A percentile compares a stretch with the other conserved stretches of the same genome.
phyloP scores from a whole-genome alignment of 1,140 invertebrate species.

The Drosophila sulfurigaster region DNA sequence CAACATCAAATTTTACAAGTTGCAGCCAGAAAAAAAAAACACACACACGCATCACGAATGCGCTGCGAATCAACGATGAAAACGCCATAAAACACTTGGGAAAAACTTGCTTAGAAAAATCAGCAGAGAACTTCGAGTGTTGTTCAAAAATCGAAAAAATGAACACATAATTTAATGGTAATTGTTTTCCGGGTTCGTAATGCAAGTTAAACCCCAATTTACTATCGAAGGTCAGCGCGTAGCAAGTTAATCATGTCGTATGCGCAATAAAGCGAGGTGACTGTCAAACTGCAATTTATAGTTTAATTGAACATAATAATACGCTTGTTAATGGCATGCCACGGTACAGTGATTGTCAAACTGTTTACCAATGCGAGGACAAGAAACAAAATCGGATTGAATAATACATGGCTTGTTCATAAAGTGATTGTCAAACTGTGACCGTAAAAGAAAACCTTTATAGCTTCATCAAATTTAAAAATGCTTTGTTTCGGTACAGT shows the following conservation, averaged over 20 bases:
- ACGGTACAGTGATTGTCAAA: constrained; percentile 17
- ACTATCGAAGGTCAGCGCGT: background rate
- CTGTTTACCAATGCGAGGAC: constrained; percentile 23
- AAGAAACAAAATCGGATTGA: too few relatives aligned
- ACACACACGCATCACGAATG: constrained; percentile 36
- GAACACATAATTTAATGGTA: background rate
- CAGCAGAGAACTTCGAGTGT: background rate
- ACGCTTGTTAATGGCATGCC: background rate
- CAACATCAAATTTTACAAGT: constrained; percentile 38
- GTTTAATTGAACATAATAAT: background rate
- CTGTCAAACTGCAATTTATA: constrained; percentile 7
- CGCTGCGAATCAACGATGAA: constrained; percentile 43
- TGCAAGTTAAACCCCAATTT: background rate
- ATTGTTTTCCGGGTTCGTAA: background rate
- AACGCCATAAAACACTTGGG: constrained; percentile 1
- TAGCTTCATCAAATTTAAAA: too few relatives aligned
- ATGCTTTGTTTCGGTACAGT: too few relatives aligned
- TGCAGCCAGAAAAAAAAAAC: constrained; percentile 1
- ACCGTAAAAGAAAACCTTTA: too few relatives aligned
- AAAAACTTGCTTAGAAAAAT: constrained; percentile 2
- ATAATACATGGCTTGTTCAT: too few relatives aligned
- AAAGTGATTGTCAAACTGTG: too few relatives aligned
- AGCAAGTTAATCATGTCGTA: background rate
- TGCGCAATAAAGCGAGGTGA: constrained; percentile 1
- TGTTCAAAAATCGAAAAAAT: too few relatives aligned